Conservation (phyloP, 2,797 vertebrate species). For the Australoheros facetus region DNA sequence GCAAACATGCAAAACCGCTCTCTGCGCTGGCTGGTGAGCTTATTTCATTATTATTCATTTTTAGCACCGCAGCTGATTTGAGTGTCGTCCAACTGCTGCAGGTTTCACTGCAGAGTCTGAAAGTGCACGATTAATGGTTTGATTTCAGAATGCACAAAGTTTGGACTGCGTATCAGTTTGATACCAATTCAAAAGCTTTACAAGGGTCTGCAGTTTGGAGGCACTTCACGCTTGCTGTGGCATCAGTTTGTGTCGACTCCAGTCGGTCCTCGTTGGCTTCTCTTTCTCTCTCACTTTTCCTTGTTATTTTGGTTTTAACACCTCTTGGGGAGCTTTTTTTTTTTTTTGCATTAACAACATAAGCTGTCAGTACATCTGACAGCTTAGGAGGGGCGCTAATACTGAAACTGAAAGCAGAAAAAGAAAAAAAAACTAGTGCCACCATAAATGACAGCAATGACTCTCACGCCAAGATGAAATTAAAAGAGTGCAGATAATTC, state of each 20-base stretch:
- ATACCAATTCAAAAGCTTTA: background rate
- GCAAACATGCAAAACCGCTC: background rate
- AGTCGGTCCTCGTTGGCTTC: background rate
- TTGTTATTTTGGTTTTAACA: background rate
- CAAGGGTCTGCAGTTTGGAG: background rate
- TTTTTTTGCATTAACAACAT: background rate
- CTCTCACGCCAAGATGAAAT: background rate
- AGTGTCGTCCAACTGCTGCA: background rate
- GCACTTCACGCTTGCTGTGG: rapidly evolving
- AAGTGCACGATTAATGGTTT: background rate
- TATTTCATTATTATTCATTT: background rate
- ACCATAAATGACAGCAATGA: background rate
- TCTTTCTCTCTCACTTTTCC: background rate
- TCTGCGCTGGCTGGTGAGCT: background rate
- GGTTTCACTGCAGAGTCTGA: background rate
- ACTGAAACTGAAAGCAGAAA: background rate
- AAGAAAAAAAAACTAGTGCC: background rate
- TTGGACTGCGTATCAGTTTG: background rate
- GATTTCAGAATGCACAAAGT: background rate
- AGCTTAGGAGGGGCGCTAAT: background rate
- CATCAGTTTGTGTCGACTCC: background rate
- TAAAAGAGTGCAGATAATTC: background rate
- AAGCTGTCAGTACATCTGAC: background rate
- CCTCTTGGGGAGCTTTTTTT: background rate
- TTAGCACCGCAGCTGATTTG: background rate